Evolutionary conservation across 2,113 vertebrate genomes (phyloP), one percentile per base, ranked within the genome.

Genomic region (Antechinus flavipes): DNA sequence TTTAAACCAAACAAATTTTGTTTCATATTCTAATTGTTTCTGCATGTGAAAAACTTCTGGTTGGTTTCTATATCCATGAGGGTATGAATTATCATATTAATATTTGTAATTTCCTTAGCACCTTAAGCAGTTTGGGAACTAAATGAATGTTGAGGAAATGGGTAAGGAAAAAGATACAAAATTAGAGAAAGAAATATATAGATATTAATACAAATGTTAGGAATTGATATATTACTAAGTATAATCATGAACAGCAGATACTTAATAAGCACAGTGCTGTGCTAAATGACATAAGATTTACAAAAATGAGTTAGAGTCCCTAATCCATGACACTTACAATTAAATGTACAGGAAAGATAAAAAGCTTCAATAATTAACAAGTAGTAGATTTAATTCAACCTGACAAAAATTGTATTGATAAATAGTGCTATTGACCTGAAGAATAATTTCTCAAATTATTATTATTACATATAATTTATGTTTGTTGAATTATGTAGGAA

Each of bases 261-360:
- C 49, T 92, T 93, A 95, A 47, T 89, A 89, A 96, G 55, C 42
- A 49, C 91, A 14, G 24, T 90, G 49, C 94, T 94, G 96, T 92
- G 53, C 53, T 97, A 89, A 3, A 95, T 95, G 55, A 96, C 54
- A 46, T 54, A 50, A 35, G 92, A 95, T 96, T 97, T 97, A 76
- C 35, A 93, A 96, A 96, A 35, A 95, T 95, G 54, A 92, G 56
- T 96, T 90, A 94, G 27, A 22, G 16, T 22, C 68, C 35, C 35
- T 84, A 19, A 84, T 42, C 35, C 35, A 84, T 84, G 68, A 19
- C 16, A 42, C 35, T n/a, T n/a, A 8, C 16, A 84, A 84, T n/a
- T 42, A 84, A 84, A 84, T 42, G n/a, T 8, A n/a, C 16, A 84
- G 30, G 11, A n/a, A 42, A 84, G 68, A 42, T 84, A 42, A 84